phyloP scores from a whole-genome alignment of 1,140 invertebrate genomes.

The Hypothenemus hampei region DNA sequence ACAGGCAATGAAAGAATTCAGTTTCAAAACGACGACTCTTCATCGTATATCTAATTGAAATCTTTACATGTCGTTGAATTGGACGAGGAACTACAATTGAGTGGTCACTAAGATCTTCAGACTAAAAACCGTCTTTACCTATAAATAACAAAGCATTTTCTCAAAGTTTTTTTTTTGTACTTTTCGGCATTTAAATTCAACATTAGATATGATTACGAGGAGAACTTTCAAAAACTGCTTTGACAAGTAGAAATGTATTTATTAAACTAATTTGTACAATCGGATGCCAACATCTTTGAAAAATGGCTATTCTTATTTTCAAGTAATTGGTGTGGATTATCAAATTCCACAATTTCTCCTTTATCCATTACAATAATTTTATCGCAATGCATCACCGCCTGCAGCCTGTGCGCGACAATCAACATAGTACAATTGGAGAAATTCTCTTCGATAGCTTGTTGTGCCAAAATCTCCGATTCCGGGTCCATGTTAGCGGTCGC shows the following conservation, averaged over 20 bases:
- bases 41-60: too few relatives aligned
- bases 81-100: too few relatives aligned
- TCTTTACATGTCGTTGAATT: too few relatives aligned
- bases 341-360: slow-evolving; percentile 62
- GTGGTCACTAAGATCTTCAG: too few relatives aligned
- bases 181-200: background rate
- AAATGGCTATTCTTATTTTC: slow-evolving; percentile 59
- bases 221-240: too few relatives aligned
- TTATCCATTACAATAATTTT: slow-evolving; percentile 69
- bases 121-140: too few relatives aligned
- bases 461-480: slow-evolving; percentile 64
- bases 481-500: slow-evolving; percentile 66
- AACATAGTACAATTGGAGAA: slow-evolving; percentile 71
- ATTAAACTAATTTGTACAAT: background rate
- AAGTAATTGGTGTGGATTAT: slow-evolving; percentile 61
- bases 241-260: too few relatives aligned
- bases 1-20: too few relatives aligned
- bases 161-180: background rate
- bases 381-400: slow-evolving; percentile 77
- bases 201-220: too few relatives aligned
- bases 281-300: slow-evolving; percentile 55
- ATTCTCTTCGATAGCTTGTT: slow-evolving; percentile 60
- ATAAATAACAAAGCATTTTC: too few relatives aligned
- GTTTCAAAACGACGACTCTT: too few relatives aligned
- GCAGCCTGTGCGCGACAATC: slow-evolving; percentile 76